Evolutionary conservation across 2,888 invertebrate genomes (phyloP).

Genomic region (Colletes collaris): DNA sequence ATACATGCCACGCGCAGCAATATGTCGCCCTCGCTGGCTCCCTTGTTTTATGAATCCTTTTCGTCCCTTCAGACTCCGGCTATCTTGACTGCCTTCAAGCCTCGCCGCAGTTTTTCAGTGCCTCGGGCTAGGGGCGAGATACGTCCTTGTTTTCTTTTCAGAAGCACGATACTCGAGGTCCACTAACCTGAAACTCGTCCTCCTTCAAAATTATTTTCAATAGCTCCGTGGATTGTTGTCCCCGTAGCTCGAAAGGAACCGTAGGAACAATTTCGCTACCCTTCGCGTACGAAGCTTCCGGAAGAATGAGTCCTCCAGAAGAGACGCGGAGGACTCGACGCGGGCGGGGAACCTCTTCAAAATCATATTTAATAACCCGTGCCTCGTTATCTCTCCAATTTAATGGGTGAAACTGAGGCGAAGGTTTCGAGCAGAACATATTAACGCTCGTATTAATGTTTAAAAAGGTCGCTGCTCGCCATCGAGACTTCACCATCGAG

Average conservation of each 20-base stretch:
- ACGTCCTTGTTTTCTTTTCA: conserved; percentile 32
- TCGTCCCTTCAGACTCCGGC: conserved; percentile 55
- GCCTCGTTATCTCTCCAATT: no score
- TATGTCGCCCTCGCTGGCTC: conserved; percentile 76
- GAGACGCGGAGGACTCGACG: no score
- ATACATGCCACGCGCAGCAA: conserved; percentile 79
- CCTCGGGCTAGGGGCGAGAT: conserved; percentile 35
- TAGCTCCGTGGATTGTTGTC: conserved; percentile 4
- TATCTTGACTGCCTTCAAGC: conserved; percentile 48
- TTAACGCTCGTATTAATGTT: background rate
- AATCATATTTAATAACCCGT: no score
- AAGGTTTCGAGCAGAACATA: no score
- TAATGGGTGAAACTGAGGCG: no score
- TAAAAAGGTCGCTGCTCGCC: background rate
- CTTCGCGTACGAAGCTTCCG: background rate
- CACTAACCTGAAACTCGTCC: conserved; percentile 44
- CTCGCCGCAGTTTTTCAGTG: conserved; percentile 52
- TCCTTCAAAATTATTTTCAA: conserved; percentile 36
- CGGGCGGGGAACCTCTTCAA: no score
- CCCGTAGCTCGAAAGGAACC: conserved; percentile 5
- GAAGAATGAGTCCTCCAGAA: background rate
- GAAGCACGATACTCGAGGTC: conserved; percentile 41
- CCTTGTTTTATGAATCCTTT: conserved; percentile 79
- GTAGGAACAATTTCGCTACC: background rate
- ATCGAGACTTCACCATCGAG: no score